These are phyloP conservation scores for Trichogramma evanescens DNA, from an alignment of 2,888 invertebrate species.

Conservation along the genomic window DNA sequence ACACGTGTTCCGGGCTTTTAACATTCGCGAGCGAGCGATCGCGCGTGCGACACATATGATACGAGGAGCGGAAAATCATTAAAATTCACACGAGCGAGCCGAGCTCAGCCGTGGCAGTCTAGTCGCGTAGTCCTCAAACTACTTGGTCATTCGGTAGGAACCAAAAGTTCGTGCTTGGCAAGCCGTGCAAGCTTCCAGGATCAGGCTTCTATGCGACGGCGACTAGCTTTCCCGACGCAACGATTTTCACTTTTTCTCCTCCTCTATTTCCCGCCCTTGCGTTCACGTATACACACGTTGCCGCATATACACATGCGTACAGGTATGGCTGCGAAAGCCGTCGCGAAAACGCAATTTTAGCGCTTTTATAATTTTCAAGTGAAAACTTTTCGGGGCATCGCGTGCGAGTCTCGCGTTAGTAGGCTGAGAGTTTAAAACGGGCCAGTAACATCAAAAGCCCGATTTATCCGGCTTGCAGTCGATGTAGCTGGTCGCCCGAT, in stretches of 20 bases:
- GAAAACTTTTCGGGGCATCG: neutral
- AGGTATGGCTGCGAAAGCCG: too few relatives aligned
- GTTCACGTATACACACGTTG: too few relatives aligned
- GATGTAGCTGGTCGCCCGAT: constrained; percentile 19
- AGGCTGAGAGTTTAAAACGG: constrained; percentile 33
- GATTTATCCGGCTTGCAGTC: constrained; percentile 38
- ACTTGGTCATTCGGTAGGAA: constrained; percentile 21
- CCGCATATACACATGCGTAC: too few relatives aligned
- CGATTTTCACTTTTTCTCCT: neutral
- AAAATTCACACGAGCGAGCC: neutral
- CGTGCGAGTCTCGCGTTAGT: constrained; percentile 15
- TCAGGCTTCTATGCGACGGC: constrained; percentile 36
- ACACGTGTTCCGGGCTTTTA: neutral
- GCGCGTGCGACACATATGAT: neutral
- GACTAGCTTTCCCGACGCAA: constrained; percentile 14
- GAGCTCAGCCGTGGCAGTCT: neutral
- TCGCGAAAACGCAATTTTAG: too few relatives aligned
- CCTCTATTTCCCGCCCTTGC: too few relatives aligned
- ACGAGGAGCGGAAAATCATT: neutral
- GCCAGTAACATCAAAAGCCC: constrained; percentile 44
- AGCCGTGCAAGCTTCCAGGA: constrained; percentile 38
- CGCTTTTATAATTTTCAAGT: too few relatives aligned
- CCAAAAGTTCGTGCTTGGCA: constrained; percentile 35
- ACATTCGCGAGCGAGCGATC: neutral
- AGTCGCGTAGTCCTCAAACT: neutral